Conservation (phyloP, 2,113 vertebrate species). For the Thryonomys swinderianus region DNA sequence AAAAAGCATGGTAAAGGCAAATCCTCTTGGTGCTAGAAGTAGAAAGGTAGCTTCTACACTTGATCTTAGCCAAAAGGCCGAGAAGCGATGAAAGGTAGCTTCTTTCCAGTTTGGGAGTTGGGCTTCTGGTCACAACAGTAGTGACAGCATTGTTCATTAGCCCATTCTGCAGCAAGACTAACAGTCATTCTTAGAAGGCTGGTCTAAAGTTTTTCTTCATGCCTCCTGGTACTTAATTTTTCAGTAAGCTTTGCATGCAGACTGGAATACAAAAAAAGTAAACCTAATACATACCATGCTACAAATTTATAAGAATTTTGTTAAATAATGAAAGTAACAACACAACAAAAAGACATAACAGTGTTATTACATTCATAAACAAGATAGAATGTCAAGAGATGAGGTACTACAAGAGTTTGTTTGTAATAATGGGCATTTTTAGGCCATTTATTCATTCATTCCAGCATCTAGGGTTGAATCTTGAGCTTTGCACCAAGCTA, state of each 20-base stretch:
- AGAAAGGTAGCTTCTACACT: not conserved
- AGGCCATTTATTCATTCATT: not conserved
- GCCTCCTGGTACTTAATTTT: not conserved
- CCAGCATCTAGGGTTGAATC: not conserved
- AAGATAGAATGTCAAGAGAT: not conserved
- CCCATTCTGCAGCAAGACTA: not conserved
- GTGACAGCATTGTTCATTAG: not conserved
- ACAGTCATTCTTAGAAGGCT: not conserved
- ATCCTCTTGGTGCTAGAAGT: not conserved
- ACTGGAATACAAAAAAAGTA: not conserved
- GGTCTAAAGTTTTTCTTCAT: not conserved
- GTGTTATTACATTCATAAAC: not conserved
- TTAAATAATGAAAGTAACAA: not conserved
- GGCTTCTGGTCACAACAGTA: not conserved
- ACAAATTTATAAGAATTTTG: not conserved
- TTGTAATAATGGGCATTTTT: not conserved
- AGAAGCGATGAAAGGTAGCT: no score
- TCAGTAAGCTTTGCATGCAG: not conserved
- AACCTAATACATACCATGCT: not conserved
- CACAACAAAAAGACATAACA: not conserved
- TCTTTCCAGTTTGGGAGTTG: not conserved
- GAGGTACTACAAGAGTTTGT: not conserved
- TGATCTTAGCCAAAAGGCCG: no score
- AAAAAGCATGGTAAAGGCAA: not conserved
- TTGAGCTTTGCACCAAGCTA: not conserved